A percentile compares a stretch with the other conserved stretches of the same genome.
phyloP scores from a whole-genome alignment of 2,113 vertebrate genomes.

The Gracilinanus agilis region DNA sequence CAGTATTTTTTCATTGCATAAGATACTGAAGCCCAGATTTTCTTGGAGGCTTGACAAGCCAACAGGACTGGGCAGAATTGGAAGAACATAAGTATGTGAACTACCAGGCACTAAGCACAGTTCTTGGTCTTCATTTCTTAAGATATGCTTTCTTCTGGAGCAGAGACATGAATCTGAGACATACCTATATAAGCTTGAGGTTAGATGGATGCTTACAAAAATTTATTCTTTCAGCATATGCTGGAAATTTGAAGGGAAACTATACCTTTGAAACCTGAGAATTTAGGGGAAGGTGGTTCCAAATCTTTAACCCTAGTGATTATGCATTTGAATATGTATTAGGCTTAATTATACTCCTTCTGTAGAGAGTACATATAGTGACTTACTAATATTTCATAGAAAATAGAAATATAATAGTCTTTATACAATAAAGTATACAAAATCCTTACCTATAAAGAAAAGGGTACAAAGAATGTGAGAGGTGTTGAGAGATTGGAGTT shows the following conservation, averaged over 20 bases:
- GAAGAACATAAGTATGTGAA: neutral
- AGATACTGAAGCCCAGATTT: neutral
- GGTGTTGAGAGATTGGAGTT: neutral
- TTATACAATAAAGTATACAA: neutral
- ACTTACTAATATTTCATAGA: neutral
- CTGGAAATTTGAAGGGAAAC: neutral
- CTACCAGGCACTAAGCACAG: neutral
- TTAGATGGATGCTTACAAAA: neutral
- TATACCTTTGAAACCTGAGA: neutral
- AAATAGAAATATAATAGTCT: neutral
- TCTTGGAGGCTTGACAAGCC: neutral
- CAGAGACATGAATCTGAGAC: neutral
- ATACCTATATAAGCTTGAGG: neutral
- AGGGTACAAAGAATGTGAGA: neutral
- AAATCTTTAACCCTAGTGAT: neutral
- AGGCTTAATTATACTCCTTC: neutral
- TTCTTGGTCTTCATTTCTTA: neutral
- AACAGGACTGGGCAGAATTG: neutral
- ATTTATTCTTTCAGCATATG: neutral
- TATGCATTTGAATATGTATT: neutral
- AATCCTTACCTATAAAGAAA: neutral
- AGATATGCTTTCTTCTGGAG: neutral
- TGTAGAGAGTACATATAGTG: neutral
- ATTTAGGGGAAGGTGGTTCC: neutral
- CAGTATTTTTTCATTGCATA: neutral